These are phyloP conservation scores for Cuculus canorus DNA, from an alignment of 2,797 vertebrate species.

Conservation along the genomic window DNA sequence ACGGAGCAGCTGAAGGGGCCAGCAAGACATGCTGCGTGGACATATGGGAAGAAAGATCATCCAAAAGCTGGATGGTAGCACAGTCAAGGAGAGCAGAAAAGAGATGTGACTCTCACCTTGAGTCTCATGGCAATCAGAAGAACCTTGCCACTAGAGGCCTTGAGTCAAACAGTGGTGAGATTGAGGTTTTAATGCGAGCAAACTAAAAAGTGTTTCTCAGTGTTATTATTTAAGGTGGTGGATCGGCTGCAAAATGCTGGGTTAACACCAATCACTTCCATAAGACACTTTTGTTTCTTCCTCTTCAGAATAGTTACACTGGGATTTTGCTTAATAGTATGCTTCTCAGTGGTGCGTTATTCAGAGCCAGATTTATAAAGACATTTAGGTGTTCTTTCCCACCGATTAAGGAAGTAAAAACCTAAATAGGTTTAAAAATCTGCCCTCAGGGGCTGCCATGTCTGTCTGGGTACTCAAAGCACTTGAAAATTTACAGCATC, in stretches of 20 bases:
- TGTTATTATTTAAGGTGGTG: neutral
- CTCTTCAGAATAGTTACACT: neutral
- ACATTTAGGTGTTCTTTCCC: constrained; percentile 38
- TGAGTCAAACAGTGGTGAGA: neutral
- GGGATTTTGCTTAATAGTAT: constrained; percentile 15
- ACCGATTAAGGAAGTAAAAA: constrained; percentile 51
- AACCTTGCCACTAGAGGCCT: neutral
- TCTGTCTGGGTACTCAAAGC: neutral
- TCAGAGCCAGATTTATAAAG: constrained; percentile 43
- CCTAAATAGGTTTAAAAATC: constrained; percentile 27
- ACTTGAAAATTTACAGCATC: neutral
- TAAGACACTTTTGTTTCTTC: neutral
- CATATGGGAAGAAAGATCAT: neutral
- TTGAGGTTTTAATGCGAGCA: neutral
- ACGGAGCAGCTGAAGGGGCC: neutral
- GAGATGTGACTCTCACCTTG: neutral
- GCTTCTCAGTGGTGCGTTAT: neutral
- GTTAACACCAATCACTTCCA: neutral
- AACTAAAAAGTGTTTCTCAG: neutral
- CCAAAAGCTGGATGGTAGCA: neutral
- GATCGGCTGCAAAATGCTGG: neutral
- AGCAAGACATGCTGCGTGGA: neutral
- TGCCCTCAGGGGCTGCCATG: constrained; percentile 8
- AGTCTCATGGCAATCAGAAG: neutral
- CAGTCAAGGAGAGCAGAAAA: neutral